These are phyloP conservation scores for Hermaeophaga mercurialis DNA, from an alignment of 2,888 invertebrate genomes.

Conservation along the genomic window DNA sequence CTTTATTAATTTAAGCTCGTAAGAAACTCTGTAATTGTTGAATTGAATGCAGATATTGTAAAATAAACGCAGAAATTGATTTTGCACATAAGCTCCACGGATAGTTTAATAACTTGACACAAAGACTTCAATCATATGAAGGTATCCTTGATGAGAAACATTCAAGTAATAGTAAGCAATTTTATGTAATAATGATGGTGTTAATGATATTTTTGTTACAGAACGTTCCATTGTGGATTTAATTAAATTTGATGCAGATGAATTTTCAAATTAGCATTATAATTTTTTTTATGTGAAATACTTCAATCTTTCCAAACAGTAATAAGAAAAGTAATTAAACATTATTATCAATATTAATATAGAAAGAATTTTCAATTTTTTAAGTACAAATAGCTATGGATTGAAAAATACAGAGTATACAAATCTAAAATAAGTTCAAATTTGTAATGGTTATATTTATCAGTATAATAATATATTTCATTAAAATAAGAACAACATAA, in stretches of 20 bases:
- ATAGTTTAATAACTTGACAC: neutral
- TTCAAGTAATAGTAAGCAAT: neutral
- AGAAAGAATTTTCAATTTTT: no score
- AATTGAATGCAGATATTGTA: neutral
- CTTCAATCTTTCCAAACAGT: no score
- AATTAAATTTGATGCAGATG: neutral
- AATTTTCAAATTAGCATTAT: no score
- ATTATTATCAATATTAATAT: no score
- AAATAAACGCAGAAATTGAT: conserved; percentile 2
- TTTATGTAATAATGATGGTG: conserved; percentile 1
- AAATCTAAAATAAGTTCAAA: no score
- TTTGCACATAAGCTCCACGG: neutral
- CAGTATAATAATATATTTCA: no score
- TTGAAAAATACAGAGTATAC: no score
- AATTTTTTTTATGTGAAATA: no score
- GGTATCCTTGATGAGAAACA: neutral
- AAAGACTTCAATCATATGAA: neutral
- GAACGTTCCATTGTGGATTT: neutral
- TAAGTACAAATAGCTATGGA: no score
- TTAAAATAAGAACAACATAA: no score
- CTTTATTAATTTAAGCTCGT: neutral
- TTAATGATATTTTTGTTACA: neutral
- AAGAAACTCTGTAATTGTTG: neutral
- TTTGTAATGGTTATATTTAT: no score
- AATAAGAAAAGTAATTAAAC: no score